Percentiles rank a stretch among this genome's conserved stretches.
Evolutionary conservation across 2,113 vertebrate genomes (phyloP).

Genomic region (Rhombomys opimus): DNA sequence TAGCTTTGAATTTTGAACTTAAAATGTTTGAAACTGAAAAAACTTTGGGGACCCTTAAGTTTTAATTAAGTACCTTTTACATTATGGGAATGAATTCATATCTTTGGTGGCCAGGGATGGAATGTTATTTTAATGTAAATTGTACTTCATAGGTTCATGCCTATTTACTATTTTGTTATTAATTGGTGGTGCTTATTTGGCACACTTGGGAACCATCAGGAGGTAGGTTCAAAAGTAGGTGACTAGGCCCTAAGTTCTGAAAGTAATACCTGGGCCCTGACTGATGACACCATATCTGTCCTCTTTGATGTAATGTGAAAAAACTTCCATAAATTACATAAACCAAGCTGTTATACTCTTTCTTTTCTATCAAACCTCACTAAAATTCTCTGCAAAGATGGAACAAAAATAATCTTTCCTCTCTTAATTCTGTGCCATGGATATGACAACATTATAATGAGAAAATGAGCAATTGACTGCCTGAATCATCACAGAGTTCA

Average conservation of each 20-base stretch:
- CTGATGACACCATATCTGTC: not conserved
- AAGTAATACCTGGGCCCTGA: not conserved
- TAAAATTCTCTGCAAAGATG: not conserved
- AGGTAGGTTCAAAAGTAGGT: not conserved
- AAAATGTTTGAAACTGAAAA: not conserved
- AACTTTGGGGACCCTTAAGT: not conserved
- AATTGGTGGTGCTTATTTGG: not conserved
- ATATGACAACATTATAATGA: not conserved
- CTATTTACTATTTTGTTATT: not conserved
- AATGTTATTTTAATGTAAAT: not conserved
- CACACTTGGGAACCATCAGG: not conserved
- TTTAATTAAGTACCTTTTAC: not conserved
- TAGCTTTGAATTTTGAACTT: not conserved
- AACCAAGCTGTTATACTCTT: not conserved
- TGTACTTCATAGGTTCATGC: not conserved
- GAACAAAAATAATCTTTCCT: not conserved
- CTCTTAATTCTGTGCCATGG: not conserved
- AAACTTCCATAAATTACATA: not conserved
- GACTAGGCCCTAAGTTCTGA: not conserved
- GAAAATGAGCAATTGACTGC: not conserved
- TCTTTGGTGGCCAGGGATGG: not conserved
- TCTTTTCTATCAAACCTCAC: too few species aligned
- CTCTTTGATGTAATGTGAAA: not conserved
- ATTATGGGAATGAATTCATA: not conserved
- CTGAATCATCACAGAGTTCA: not conserved